These are phyloP conservation scores for Athalia circularis DNA, from an alignment of 2,888 invertebrate species.

Conservation along the genomic window DNA sequence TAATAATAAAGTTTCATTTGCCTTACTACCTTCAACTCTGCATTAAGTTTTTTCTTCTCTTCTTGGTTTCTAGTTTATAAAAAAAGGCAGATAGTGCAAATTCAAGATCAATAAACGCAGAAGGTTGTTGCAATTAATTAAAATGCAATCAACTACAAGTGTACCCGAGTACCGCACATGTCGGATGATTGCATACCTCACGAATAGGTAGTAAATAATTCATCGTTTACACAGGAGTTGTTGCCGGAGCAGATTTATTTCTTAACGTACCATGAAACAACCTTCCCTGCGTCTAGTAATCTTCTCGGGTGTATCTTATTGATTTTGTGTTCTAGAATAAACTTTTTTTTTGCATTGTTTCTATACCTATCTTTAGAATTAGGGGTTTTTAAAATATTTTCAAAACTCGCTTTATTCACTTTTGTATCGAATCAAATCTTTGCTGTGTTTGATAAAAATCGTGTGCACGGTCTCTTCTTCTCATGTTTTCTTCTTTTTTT, in stretches of 20 bases:
- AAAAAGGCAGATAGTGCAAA: constrained; percentile 44
- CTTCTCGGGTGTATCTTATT: constrained; percentile 21
- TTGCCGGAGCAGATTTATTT: constrained; percentile 7
- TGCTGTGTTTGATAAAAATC: constrained; percentile 27
- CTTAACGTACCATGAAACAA: constrained; percentile 1
- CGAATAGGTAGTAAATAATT: not conserved
- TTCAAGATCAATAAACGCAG: constrained; percentile 40
- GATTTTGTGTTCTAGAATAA: constrained; percentile 15
- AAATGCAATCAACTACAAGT: constrained; percentile 32
- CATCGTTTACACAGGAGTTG: not conserved
- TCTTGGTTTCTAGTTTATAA: constrained; percentile 27
- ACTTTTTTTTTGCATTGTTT: constrained; percentile 7
- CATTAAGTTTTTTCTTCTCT: constrained; percentile 33
- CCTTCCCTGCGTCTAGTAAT: constrained; percentile 24
- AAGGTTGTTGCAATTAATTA: constrained; percentile 30
- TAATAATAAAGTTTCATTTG: constrained; percentile 46
- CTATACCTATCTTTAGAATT: constrained; percentile 20
- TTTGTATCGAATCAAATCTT: constrained; percentile 17
- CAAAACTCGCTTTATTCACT: constrained; percentile 13
- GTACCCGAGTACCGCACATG: not conserved
- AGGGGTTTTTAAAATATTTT: constrained; percentile 24
- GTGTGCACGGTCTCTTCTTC: constrained; percentile 14
- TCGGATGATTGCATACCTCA: not conserved
- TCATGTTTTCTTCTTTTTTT: not conserved
- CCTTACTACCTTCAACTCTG: constrained; percentile 35